These are phyloP conservation scores for Malurus splendens DNA, from an alignment of 2,797 vertebrate species.

Conservation along the genomic window DNA sequence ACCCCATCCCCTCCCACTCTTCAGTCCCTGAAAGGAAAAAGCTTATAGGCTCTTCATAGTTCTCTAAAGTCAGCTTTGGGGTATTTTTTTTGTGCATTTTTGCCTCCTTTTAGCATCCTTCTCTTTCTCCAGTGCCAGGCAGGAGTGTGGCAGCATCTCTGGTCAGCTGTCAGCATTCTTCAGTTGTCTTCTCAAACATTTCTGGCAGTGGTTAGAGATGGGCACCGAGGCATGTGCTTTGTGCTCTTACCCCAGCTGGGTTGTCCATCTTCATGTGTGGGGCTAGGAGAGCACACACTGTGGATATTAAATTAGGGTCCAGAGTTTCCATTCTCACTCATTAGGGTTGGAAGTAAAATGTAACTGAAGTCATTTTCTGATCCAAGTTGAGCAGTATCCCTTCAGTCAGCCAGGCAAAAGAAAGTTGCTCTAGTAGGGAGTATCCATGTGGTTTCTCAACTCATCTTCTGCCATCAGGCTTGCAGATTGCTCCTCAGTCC, in stretches of 20 bases:
- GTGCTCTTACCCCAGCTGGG: background rate
- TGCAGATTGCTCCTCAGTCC: background rate
- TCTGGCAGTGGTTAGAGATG: background rate
- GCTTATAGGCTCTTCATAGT: background rate
- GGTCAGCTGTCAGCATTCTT: background rate
- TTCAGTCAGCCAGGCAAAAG: background rate
- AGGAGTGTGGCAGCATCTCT: background rate
- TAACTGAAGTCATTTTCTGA: background rate
- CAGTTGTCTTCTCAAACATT: background rate
- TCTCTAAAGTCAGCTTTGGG: background rate
- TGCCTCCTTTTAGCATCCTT: background rate
- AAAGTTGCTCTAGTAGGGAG: background rate
- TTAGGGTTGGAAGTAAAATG: background rate
- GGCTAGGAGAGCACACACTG: background rate
- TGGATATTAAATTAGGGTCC: background rate
- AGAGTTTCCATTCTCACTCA: background rate
- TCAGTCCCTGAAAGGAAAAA: background rate
- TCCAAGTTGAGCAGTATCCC: background rate
- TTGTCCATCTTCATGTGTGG: background rate
- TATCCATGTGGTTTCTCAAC: accelerated
- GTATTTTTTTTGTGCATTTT: background rate
- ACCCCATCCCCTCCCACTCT: background rate
- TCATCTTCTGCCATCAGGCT: background rate
- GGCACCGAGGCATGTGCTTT: accelerated
- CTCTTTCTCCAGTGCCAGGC: background rate